Conservation (phyloP, 1,140 invertebrate genomes). For the Cotesia typhae region DNA sequence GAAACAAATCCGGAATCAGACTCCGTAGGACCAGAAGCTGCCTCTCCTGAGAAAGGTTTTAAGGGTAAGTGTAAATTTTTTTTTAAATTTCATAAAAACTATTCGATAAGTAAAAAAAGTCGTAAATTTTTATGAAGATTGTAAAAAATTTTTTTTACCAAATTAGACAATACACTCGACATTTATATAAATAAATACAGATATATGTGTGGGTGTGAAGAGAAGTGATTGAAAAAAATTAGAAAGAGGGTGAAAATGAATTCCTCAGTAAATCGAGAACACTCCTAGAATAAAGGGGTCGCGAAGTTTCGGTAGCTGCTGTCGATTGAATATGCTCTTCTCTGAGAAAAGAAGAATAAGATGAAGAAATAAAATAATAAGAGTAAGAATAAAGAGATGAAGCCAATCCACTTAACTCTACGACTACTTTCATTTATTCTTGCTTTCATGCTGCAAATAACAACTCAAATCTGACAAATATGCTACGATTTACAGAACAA, state of each 20-base stretch:
- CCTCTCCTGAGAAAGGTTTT: conserved; percentile 62
- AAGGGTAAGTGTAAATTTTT: conserved; percentile 50
- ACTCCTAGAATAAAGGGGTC: too few species aligned
- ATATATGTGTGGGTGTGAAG: too few species aligned
- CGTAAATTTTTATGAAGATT: too few species aligned
- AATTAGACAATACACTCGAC: too few species aligned
- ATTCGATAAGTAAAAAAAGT: too few species aligned
- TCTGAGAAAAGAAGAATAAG: not conserved
- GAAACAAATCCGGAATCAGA: conserved; percentile 56
- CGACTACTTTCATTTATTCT: conserved; percentile 34
- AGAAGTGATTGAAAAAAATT: too few species aligned
- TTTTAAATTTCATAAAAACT: conserved; percentile 17
- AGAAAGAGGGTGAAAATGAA: too few species aligned
- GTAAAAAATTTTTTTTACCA: too few species aligned
- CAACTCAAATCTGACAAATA: conserved; percentile 67
- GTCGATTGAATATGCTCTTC: too few species aligned
- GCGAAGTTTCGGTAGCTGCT: too few species aligned
- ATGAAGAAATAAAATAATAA: not conserved
- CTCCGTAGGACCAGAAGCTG: conserved; percentile 50
- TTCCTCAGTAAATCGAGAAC: too few species aligned
- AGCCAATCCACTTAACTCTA: conserved; percentile 63
- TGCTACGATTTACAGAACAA: conserved; percentile 63
- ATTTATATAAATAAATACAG: too few species aligned
- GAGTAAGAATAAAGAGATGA: conserved; percentile 43
- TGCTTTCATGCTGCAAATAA: conserved; percentile 55